Base-by-base conservation (phyloP, 2,888 invertebrate genomes). In the Thereva unica region DNA sequence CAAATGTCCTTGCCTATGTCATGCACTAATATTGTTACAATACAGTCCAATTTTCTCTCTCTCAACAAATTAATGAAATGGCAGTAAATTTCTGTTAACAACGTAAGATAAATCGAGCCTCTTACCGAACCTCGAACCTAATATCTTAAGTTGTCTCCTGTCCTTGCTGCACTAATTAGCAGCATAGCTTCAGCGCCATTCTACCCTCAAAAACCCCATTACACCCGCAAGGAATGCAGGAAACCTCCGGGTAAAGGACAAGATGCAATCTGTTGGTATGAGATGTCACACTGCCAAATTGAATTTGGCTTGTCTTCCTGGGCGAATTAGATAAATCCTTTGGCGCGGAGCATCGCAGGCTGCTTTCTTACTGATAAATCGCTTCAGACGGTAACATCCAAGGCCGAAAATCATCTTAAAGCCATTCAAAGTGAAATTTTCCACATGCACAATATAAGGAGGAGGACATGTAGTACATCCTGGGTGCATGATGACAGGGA, bases 141-240 rank as follows among this genome's bases (percentile, higher is more conserved):
- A 61, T 61, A 49, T 61, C 49, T 61, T 61, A 61, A 61, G 50
- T 61, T 61, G 61, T 61, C 61, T 61, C 42, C 61, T 61, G 41
- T 50, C 49, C 34, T 61, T 50, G 50, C 50, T 61, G n/a, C 50
- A 50, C 61, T 61, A 61, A 61, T 61, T 61, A 61, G 61, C 50
- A 50, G 50, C 61, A 61, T 50, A 41, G 55, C 41, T 41, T 10
- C 55, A 38, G 35, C 7, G 7, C 35, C 5, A n/a, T 12, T 23
- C 23, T n/a, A 1, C 38, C 37, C 37, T 3, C n/a, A 38, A 7
- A 4, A 7, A 4, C 34, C 12, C 34, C 12, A 8, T 8, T 34
- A 49, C 49, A 12, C 6, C 7, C 38, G 12, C 38, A 41, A 40
- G 23, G 23, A 40, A 41, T 41, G 55, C 42, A 55, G 9, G 10